These are phyloP conservation scores for Antitype chi DNA, from an alignment of 2,888 invertebrate genomes.

Conservation along the genomic window DNA sequence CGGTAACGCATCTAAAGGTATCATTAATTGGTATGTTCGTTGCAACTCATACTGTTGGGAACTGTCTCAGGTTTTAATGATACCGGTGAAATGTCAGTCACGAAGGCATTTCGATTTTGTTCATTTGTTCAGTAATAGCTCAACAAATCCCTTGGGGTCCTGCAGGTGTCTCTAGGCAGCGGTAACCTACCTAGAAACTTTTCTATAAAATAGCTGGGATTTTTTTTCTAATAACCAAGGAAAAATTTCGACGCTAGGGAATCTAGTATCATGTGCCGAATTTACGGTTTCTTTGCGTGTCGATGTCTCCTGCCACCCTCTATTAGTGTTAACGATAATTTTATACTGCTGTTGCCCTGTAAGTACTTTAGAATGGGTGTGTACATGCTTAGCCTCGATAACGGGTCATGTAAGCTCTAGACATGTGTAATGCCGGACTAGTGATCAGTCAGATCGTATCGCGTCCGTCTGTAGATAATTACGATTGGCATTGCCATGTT, in stretches of 20 bases:
- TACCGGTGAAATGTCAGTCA: slow-evolving; percentile 1
- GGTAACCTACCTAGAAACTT: background rate
- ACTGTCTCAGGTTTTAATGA: background rate
- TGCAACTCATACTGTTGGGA: background rate
- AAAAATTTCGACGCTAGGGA: no score
- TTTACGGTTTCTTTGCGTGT: no score
- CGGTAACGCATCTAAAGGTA: no score
- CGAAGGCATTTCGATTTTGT: slow-evolving; percentile 7
- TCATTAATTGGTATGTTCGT: background rate
- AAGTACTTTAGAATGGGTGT: slow-evolving; percentile 5
- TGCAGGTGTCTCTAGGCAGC: background rate
- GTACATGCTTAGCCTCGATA: slow-evolving; percentile 15
- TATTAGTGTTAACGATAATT: slow-evolving; percentile 19
- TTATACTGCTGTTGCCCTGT: slow-evolving; percentile 11
- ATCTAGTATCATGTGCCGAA: no score
- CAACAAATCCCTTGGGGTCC: background rate
- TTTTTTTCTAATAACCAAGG: no score
- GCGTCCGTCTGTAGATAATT: slow-evolving; percentile 13
- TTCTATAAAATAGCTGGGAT: no score
- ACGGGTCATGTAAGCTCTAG: slow-evolving; percentile 31
- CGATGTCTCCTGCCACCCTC: no score
- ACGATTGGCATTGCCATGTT: slow-evolving; percentile 15
- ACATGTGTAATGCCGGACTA: slow-evolving; percentile 14
- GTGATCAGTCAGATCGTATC: slow-evolving; percentile 8
- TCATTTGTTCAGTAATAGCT: background rate